Percentiles rank a stretch among this genome's conserved stretches.
Evolutionary conservation across 2,797 vertebrate genomes (phyloP).

Genomic region (Falco columbarius): DNA sequence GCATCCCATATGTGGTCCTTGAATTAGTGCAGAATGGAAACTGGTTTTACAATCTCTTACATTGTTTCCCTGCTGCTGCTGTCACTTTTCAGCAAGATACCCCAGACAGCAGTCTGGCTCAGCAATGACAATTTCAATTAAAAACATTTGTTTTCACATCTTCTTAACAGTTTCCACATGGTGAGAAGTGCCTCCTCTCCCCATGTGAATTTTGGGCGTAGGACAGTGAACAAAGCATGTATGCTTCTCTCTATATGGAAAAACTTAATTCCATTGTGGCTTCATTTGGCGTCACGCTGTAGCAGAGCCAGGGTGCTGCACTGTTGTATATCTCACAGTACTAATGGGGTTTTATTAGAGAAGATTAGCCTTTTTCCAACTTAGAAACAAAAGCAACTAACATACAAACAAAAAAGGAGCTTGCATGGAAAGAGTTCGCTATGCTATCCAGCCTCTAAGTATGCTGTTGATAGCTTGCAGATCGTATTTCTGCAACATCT

Average conservation of each 20-base stretch:
- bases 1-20: conserved; percentile 25
- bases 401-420: not conserved
- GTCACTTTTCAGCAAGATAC: conserved; percentile 54
- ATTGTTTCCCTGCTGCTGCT: conserved; percentile 56
- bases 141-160: conserved; percentile 65
- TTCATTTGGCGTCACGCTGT: not conserved
- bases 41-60: conserved; percentile 21
- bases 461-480: not conserved
- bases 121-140: conserved; percentile 66
- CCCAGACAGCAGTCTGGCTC: conserved; percentile 45
- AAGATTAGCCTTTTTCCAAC: not conserved
- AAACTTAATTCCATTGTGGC: not conserved
- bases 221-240: not conserved
- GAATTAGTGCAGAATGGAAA: conserved; percentile 33
- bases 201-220: not conserved
- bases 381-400: not conserved
- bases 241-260: not conserved
- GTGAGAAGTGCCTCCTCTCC: conserved; percentile 27
- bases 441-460: not conserved
- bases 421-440: not conserved
- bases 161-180: conserved; percentile 47
- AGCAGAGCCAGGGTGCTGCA: not conserved
- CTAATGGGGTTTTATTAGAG: not conserved
- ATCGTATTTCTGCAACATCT: not conserved
- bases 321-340: not conserved